Evolutionary conservation across 1,140 invertebrate genomes (phyloP).

Genomic region (Drosophila ambigua): DNA sequence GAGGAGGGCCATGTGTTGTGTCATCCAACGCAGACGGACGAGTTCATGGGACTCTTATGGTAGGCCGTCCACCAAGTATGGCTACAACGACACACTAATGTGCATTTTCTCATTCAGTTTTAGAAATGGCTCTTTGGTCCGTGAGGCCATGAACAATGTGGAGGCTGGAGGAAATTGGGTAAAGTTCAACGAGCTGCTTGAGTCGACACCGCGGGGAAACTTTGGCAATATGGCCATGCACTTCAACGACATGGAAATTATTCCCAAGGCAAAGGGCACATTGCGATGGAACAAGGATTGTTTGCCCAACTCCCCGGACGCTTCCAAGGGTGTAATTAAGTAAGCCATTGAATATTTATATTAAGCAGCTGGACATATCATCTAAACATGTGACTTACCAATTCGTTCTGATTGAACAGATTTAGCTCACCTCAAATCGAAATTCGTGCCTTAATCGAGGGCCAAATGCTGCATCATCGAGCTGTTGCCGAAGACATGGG

Average conservation of each 20-base stretch:
- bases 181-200: constrained; percentile 92
- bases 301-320: constrained; percentile 41
- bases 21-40: constrained; percentile 90
- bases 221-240: constrained; percentile 96
- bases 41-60: constrained; percentile 96
- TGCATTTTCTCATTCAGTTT: constrained; percentile 87
- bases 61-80: constrained; percentile 68
- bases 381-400: neutral
- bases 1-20: constrained; percentile 93
- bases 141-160: constrained; percentile 92
- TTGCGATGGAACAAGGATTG: constrained; percentile 73
- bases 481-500: constrained; percentile 93
- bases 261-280: constrained; percentile 85
- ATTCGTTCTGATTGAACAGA: constrained; percentile 23
- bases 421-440: constrained; percentile 89
- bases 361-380: too few relatives aligned
- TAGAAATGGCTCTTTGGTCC: constrained; percentile 96
- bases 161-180: constrained; percentile 92
- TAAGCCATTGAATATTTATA: constrained; percentile 28
- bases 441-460: constrained; percentile 94
- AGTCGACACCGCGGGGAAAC: constrained; percentile 94
- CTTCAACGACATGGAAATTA: constrained; percentile 93
- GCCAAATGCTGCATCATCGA: constrained; percentile 94
- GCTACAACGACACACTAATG: neutral
- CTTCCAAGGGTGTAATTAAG: constrained; percentile 71